Evolutionary conservation across 2,113 vertebrate species (phyloP).

Genomic region (Pygoscelis adeliae): DNA sequence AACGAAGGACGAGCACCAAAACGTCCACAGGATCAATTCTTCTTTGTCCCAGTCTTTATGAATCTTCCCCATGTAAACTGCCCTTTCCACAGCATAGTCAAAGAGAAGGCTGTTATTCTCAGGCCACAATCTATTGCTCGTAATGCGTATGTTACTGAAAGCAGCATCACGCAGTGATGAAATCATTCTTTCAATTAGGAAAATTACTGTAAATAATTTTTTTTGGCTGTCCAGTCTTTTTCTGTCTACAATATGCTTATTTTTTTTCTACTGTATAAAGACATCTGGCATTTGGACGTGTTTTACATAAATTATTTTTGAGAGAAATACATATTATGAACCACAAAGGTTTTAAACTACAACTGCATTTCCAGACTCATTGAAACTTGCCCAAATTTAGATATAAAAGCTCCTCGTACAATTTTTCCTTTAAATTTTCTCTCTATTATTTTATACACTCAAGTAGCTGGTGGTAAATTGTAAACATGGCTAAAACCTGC

Average conservation of each 20-base stretch:
- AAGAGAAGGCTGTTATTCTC: neutral
- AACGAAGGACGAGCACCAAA: neutral
- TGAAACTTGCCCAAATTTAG: neutral
- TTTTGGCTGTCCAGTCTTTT: neutral
- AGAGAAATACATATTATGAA: neutral
- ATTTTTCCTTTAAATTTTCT: neutral
- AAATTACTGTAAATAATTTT: neutral
- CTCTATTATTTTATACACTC: neutral
- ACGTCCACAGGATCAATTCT: neutral
- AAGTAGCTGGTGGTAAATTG: neutral
- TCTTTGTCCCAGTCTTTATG: neutral
- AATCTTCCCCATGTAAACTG: neutral
- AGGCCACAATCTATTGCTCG: neutral
- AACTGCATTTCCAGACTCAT: neutral
- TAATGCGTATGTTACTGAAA: neutral
- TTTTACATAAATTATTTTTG: neutral
- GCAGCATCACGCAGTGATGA: neutral
- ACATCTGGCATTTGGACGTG: neutral
- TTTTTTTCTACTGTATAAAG: neutral
- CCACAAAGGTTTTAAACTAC: neutral
- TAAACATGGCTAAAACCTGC: constrained; percentile 36
- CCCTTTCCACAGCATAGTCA: neutral
- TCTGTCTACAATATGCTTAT: neutral
- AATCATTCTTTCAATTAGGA: neutral
- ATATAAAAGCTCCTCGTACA: neutral